Conservation (phyloP, 1,140 invertebrate genomes). For the Trichoplusia ni region DNA sequence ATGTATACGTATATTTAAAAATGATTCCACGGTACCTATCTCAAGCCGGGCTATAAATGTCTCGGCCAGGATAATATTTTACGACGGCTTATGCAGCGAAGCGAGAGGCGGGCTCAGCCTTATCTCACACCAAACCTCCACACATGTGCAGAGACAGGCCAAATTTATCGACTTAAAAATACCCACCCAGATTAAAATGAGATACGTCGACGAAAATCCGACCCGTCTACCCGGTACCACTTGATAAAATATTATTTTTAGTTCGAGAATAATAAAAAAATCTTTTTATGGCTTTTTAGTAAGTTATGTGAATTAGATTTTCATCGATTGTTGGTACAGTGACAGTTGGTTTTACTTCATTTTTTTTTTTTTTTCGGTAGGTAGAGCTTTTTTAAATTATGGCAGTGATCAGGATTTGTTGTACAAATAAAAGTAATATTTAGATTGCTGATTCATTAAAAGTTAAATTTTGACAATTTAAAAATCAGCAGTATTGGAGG, state of each 20-base stretch:
- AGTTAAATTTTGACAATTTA: too few species aligned
- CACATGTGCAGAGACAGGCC: constrained; percentile 75
- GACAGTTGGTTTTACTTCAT: constrained; percentile 27
- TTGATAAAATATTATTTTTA: constrained; percentile 56
- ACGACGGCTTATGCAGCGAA: constrained; percentile 62
- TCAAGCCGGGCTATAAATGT: constrained; percentile 74
- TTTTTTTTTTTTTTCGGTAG: too few species aligned
- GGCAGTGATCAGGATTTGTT: too few species aligned
- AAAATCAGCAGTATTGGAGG: too few species aligned
- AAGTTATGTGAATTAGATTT: constrained; percentile 34
- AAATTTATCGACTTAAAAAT: constrained; percentile 79
- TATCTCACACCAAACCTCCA: constrained; percentile 68
- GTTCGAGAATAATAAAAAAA: constrained; percentile 3
- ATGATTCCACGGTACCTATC: constrained; percentile 72
- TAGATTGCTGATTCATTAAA: too few species aligned
- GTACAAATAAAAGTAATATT: too few species aligned
- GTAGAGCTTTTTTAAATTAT: too few species aligned
- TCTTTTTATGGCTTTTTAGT: constrained; percentile 33
- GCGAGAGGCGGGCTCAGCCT: constrained; percentile 55
- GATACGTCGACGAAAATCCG: constrained; percentile 46
- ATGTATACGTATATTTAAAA: constrained; percentile 48
- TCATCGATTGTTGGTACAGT: neutral
- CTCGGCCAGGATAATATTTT: constrained; percentile 77
- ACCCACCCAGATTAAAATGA: constrained; percentile 70
- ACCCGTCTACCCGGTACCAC: constrained; percentile 8